Percentiles rank a stretch among this genome's conserved stretches.
These are phyloP conservation scores for Quadroppia sp. DNA, from an alignment of 2,888 invertebrate genomes.

Conservation along the genomic window DNA sequence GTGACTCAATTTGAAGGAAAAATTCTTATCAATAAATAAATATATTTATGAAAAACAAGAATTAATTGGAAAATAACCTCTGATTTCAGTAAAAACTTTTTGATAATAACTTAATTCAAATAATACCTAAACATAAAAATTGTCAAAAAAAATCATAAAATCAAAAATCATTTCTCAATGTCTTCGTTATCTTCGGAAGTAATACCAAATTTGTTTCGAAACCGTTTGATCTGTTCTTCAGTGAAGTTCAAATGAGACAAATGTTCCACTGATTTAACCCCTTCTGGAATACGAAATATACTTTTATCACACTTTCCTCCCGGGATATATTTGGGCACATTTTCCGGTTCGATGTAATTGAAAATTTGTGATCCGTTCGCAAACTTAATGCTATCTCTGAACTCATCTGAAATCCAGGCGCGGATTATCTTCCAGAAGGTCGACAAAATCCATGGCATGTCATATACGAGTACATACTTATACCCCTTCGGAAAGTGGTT, in stretches of 20 bases:
- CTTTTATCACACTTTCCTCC: constrained; percentile 10
- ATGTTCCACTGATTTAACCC: constrained; percentile 1
- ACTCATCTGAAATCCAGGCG: constrained; percentile 29
- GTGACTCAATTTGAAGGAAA: too few species aligned
- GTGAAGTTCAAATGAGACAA: constrained; percentile 20
- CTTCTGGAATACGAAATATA: not conserved
- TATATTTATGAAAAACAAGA: too few species aligned
- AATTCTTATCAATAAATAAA: too few species aligned
- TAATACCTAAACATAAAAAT: too few species aligned
- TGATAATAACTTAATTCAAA: too few species aligned
- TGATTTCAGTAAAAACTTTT: too few species aligned
- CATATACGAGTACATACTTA: constrained; percentile 37
- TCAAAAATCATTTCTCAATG: not conserved
- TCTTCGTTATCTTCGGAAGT: not conserved
- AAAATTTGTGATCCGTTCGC: constrained; percentile 20
- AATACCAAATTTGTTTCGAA: constrained; percentile 4
- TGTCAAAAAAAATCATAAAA: not conserved
- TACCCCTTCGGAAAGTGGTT: constrained; percentile 24
- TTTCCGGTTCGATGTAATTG: constrained; percentile 11
- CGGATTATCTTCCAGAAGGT: constrained; percentile 32
- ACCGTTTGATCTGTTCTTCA: constrained; percentile 15
- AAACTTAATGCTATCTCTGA: constrained; percentile 15
- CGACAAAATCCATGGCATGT: constrained; percentile 37
- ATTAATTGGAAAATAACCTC: too few species aligned
- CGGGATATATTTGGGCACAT: constrained; percentile 19